phyloP scores from a whole-genome alignment of 1,140 invertebrate species.

The Melipona quadrifasciata region DNA sequence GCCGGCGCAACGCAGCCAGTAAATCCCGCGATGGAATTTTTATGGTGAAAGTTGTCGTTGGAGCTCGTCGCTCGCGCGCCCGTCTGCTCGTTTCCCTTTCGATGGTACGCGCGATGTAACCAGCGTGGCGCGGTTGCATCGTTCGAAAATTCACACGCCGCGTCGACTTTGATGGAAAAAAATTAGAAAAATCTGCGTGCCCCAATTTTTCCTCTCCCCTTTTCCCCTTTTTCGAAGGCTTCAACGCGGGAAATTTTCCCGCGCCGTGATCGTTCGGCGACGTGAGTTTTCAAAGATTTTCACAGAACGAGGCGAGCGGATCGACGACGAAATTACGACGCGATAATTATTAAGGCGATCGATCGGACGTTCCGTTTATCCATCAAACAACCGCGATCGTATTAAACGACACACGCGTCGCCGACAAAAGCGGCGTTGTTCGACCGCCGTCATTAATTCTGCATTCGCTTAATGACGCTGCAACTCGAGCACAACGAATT shows the following conservation, averaged over 20 bases:
- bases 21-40: slow-evolving; percentile 64
- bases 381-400: not conserved
- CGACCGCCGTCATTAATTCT: slow-evolving; percentile 15
- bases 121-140: not conserved
- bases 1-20: slow-evolving; percentile 34
- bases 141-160: slow-evolving; percentile 9
- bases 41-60: slow-evolving; percentile 58
- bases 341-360: slow-evolving; percentile 17
- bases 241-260: not conserved
- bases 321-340: not conserved
- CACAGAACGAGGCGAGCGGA: too few species aligned
- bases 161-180: not conserved
- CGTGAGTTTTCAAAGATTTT: not conserved
- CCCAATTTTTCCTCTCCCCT: too few species aligned
- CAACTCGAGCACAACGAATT: slow-evolving; percentile 15
- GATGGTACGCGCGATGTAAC: not conserved
- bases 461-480: slow-evolving; percentile 15
- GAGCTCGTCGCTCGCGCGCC: slow-evolving; percentile 22
- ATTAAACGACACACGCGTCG: slow-evolving; percentile 18
- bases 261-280: not conserved
- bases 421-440: slow-evolving; percentile 17
- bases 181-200: not conserved
- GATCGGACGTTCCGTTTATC: not conserved
- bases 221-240: not conserved
- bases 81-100: not conserved